Base-by-base conservation (phyloP, 2,797 vertebrate genomes). In the Pogonophryne albipinna region DNA sequence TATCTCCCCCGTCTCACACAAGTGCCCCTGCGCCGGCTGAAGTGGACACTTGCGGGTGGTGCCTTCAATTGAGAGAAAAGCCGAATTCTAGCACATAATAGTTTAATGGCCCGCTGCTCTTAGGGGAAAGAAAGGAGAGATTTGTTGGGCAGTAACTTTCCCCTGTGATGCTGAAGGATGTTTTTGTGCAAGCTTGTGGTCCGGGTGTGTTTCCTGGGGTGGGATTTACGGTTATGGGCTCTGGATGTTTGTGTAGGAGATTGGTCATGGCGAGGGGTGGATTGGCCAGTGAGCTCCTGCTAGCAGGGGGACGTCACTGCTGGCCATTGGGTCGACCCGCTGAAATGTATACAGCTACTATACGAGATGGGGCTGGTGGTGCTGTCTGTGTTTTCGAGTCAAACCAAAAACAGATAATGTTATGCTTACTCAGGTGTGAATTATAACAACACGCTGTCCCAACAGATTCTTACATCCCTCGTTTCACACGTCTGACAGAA, bases 171-270 rank as follows among this genome's bases (percentile, higher is more conserved):
- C 83, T 83, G 86, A 90, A 85, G 87, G 90, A 92, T 91, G 89
- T 89, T 95, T 93, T 93, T 92, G 90, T 93, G 87, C 75, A 14
- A 84, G 87, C 84, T 83, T 88, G 91, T 83, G 91, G 91, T 92
- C 49, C 79, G 82, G 83, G 74, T 89, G 80, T 88, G 87, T 89
- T 93, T 94, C 91, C 91, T 70, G 85, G 90, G 82, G 87, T 87
- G 86, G 90, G 91, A 94, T 95, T 95, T 95, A 95, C 83, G 92
- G 90, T 93, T 93, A 88, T 89, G 89, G 84, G 82, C 79, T 52
- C 41, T 88, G 78, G 76, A 82, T 91, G 87, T 89, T 92, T 91
- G 91, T 91, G 90, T 82, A 84, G 87, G 76, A 87, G 87, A 93
- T 91, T 92, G 90, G 90, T 91, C 90, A 84, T 85, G 83, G 90